Base-by-base conservation (phyloP, 30 jellyfish, hydroid and myxozoan genomes). In the Pelagia noctiluca region DNA sequence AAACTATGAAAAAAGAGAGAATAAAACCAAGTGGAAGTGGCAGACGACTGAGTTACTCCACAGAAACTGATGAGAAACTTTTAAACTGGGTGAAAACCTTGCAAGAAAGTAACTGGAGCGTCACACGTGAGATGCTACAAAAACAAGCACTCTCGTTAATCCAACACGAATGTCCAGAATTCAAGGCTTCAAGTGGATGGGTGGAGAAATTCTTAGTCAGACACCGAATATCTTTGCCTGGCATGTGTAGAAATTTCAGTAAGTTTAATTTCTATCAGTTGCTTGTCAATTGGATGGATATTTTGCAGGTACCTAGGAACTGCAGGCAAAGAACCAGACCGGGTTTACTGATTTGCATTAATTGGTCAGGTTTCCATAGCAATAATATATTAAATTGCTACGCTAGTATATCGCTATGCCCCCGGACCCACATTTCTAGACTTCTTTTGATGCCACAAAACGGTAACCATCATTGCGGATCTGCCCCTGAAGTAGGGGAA, bases 131-230 rank as follows among this genome's bases (percentile, higher is more conserved):
- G 38, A 89, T 67, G 90, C 62, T 89, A 29, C 92, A 85, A 42
- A 72, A 76, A n/a, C 94, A 89, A 47, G 97, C 97, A 19, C 70
- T 81, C 26, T 25, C 82, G 2, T 35, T 89, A 22, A 80, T 89
- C 3, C 94, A 82, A 42, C 88, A 83, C 0, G 90, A 89, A 50
- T 77, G 97, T 71, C 91, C 87, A 4, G 97, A 89, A 5, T 89
- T 89, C 80, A 89, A 89, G 54, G 97, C 97, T 1, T 89, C 97
- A 0, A 80, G 88, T 50, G 97, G 97, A 28, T 89, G 97, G 97
- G 85, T 89, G 2, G 97, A 89, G 35, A 89, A 89, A 57, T 89
- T 89, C 63, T 76, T 89, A 11, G 82, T 90, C 0, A 82, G 97
- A 50, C 94, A 89, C 60, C 87, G 90, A 13, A 62, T 89, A n/a